Evolutionary conservation across 2,888 invertebrate genomes (phyloP), one percentile per base, ranked within the genome.

Genomic region (Idaea straminata): DNA sequence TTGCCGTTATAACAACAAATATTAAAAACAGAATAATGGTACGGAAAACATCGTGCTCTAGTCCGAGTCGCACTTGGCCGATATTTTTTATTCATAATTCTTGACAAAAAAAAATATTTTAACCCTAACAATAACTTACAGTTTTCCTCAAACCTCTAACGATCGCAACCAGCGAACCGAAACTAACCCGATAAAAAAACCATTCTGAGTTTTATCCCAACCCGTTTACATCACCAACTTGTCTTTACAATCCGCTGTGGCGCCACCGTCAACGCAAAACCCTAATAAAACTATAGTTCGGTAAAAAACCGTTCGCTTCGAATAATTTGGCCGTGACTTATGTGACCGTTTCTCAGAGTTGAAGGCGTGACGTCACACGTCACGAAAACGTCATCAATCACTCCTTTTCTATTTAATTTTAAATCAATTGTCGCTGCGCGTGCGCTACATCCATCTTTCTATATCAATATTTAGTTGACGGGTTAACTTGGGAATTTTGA

Each of bases 381-480:
- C 72, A 59, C 64, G 69, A 70, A 67, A 67, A 66, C 84, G 90
- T 92, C 92, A 90, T 92, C 92, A 84, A 91, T 92, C 92, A 91
- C 81, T 64, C 69, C 63, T 69, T 78, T 78, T 77, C 82, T 84
- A 84, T 91, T 91, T 89, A 87, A 88, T 88, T 90, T 88, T 87
- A 86, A 92, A 92, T 92, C 92, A 92, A 92, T 92, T 91, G 86
- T 84, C 71, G 80, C 67, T 83, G 87, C 91, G 88, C 91, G 91
- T 91, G 91, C 70, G 78, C 71, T 38, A 70, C 86, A 92, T 92
- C 89, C 89, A 91, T 92, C 92, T 91, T 88, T 76, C 73, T 83
- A 88, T 92, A 92, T 92, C 91, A 88, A 87, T 88, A 85, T 86
- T 84, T 74, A 68, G 64, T 65, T 72, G 77, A 80, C 80, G 81